Evolutionary conservation across 2,888 invertebrate genomes (phyloP).

Genomic region (Brachypalpus laphriformis): DNA sequence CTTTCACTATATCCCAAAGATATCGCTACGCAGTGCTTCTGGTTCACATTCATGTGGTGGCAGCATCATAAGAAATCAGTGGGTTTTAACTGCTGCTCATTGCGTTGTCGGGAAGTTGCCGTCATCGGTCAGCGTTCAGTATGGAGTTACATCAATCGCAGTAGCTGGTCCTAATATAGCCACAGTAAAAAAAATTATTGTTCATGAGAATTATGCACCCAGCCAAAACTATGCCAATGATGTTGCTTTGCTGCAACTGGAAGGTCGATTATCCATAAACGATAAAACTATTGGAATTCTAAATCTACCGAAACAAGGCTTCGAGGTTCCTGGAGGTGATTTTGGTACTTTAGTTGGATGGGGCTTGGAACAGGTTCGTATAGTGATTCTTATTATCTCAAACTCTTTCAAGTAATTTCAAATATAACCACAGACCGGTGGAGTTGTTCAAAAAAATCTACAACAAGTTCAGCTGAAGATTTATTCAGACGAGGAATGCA

Average conservation of each 20-base stretch:
- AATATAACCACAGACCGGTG: slow-evolving; percentile 78
- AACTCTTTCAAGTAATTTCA: background rate
- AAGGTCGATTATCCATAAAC: slow-evolving; percentile 40
- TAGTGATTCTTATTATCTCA: background rate
- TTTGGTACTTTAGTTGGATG: slow-evolving; percentile 79
- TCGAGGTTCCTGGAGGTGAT: slow-evolving; percentile 76
- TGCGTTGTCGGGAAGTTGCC: slow-evolving; percentile 77
- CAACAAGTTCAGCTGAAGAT: slow-evolving; percentile 81
- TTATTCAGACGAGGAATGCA: slow-evolving; percentile 81
- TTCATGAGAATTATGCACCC: slow-evolving; percentile 78
- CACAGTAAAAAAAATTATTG: slow-evolving; percentile 75
- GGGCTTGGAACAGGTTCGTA: slow-evolving; percentile 80
- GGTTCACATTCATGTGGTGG: slow-evolving; percentile 79
- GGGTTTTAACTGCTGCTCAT: slow-evolving; percentile 81
- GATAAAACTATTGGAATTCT: slow-evolving; percentile 69
- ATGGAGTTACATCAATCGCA: slow-evolving; percentile 77
- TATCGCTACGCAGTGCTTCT: slow-evolving; percentile 41
- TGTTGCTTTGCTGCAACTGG: slow-evolving; percentile 79
- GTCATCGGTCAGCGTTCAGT: slow-evolving; percentile 78
- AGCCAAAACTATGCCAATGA: slow-evolving; percentile 76
- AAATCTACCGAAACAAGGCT: slow-evolving; percentile 74
- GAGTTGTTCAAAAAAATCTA: slow-evolving; percentile 78
- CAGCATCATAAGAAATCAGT: slow-evolving; percentile 77
- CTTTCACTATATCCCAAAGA: slow-evolving; percentile 3
- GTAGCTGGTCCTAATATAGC: slow-evolving; percentile 76